phyloP scores from a whole-genome alignment of 2,797 vertebrate genomes.

The Takifugu rubripes region DNA sequence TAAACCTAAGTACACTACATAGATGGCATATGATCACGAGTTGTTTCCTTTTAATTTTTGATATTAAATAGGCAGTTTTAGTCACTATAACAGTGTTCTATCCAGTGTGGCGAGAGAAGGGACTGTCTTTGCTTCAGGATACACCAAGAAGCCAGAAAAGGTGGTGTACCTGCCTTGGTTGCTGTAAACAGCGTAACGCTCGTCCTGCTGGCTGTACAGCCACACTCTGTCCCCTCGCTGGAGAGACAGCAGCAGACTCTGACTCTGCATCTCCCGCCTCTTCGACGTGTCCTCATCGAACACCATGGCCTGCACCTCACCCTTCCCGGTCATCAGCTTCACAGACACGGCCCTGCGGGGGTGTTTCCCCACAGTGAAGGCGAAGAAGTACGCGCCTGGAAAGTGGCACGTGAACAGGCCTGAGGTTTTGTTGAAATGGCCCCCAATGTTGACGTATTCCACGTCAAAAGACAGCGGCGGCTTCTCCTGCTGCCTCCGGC shows the following conservation, averaged over 20 bases:
- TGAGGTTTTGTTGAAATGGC: slow-evolving; percentile 75
- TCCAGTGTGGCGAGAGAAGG: slow-evolving; percentile 28
- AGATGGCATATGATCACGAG: slow-evolving; percentile 1
- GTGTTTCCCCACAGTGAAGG: slow-evolving; percentile 81
- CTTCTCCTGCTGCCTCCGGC: slow-evolving; percentile 45
- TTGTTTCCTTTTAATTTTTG: neutral
- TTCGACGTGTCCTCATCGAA: slow-evolving; percentile 78
- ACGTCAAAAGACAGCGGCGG: slow-evolving; percentile 76
- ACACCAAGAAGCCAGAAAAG: slow-evolving; percentile 80
- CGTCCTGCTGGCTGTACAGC: slow-evolving; percentile 81
- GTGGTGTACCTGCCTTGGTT: slow-evolving; percentile 82
- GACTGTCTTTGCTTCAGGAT: slow-evolving; percentile 52
- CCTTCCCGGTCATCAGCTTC: slow-evolving; percentile 78
- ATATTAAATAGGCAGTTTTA: slow-evolving; percentile 4
- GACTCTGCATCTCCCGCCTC: slow-evolving; percentile 80
- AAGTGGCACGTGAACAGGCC: slow-evolving; percentile 74
- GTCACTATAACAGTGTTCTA: slow-evolving; percentile 51
- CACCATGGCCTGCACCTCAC: slow-evolving; percentile 81
- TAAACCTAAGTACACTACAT: slow-evolving; percentile 4
- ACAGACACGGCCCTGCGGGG: slow-evolving; percentile 77
- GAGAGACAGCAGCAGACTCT: slow-evolving; percentile 77
- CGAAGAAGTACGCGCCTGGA: slow-evolving; percentile 78
- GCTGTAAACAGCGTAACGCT: slow-evolving; percentile 80
- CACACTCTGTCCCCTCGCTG: slow-evolving; percentile 70
- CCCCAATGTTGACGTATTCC: slow-evolving; percentile 80